A percentile compares a stretch with the other conserved stretches of the same genome.
phyloP scores from a whole-genome alignment of 1,140 invertebrate genomes.

The Drosophila ogumai region DNA sequence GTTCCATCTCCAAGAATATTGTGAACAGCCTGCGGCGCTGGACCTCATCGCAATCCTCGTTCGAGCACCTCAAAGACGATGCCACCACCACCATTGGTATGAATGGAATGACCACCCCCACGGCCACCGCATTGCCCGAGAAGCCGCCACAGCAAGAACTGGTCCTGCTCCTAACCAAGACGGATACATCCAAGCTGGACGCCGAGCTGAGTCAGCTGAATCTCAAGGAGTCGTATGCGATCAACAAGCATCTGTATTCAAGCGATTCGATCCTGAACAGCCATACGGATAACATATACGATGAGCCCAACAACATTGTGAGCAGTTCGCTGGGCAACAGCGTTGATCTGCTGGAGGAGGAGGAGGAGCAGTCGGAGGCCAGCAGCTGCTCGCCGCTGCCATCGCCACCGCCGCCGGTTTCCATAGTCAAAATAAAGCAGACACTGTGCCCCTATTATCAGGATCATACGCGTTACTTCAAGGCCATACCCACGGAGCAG shows the following conservation, averaged over 20 bases:
- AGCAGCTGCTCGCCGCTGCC: conserved; percentile 71
- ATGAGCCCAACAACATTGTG: conserved; percentile 82
- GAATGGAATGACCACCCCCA: conserved; percentile 11
- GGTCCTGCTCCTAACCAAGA: conserved; percentile 53
- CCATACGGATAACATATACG: conserved; percentile 83
- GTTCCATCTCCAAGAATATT: conserved; percentile 76
- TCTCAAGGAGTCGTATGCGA: conserved; percentile 76
- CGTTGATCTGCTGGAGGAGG: conserved; percentile 70
- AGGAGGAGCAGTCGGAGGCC: conserved; percentile 57
- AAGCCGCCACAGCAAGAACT: conserved; percentile 46
- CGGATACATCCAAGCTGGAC: conserved; percentile 10
- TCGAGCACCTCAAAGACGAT: conserved; percentile 77
- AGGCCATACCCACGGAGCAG: conserved; percentile 83
- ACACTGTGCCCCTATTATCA: conserved; percentile 78
- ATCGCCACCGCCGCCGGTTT: conserved; percentile 71
- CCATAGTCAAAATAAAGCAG: conserved; percentile 73
- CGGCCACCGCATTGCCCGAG: conserved; percentile 9
- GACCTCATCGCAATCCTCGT: conserved; percentile 82
- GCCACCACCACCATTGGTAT: conserved; percentile 47
- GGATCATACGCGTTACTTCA: conserved; percentile 82
- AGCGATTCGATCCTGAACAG: conserved; percentile 82
- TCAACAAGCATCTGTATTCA: conserved; percentile 81
- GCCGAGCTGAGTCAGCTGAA: conserved; percentile 35
- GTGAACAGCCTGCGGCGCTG: conserved; percentile 76
- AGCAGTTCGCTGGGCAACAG: conserved; percentile 79